Evolutionary conservation across 2,113 vertebrate genomes (phyloP).

Genomic region (Xiphophorus maculatus): DNA sequence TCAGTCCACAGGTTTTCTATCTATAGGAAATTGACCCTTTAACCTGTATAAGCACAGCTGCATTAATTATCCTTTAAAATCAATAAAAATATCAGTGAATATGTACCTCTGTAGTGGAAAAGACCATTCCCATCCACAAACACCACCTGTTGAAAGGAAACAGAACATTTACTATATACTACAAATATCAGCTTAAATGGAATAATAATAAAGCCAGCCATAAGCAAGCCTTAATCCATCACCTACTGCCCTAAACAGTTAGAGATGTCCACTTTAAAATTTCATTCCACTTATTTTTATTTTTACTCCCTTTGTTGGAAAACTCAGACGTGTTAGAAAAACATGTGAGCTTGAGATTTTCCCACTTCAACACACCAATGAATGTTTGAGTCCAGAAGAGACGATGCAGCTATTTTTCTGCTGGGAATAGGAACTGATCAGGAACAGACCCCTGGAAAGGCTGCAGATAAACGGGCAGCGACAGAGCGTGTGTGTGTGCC

Average conservation of each 20-base stretch:
- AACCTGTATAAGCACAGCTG: not conserved
- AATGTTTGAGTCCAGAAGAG: slow-evolving; percentile 22
- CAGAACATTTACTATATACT: not conserved
- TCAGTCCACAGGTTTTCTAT: not conserved
- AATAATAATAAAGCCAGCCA: not conserved
- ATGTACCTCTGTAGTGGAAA: slow-evolving; percentile 88
- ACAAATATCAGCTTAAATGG: not conserved
- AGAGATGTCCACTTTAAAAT: not conserved
- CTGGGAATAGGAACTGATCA: slow-evolving; percentile 12
- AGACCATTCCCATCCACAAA: slow-evolving; percentile 95
- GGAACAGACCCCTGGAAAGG: slow-evolving; percentile 2
- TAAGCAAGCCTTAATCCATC: not conserved
- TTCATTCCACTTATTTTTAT: not conserved
- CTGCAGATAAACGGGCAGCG: slow-evolving; percentile 26
- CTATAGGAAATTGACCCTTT: not conserved
- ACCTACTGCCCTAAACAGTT: not conserved
- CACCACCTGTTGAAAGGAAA: slow-evolving; percentile 83
- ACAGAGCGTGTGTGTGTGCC: slow-evolving; percentile 8
- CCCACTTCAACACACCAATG: not conserved
- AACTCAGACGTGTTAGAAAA: not conserved
- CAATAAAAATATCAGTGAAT: not conserved
- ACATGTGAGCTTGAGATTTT: slow-evolving; percentile 5
- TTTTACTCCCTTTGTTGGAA: not conserved
- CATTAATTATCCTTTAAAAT: not conserved
- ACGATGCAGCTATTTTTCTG: slow-evolving; percentile 12